These are phyloP conservation scores for Neosilurus hyrtlii DNA, from an alignment of 2,797 vertebrate species.

Conservation along the genomic window DNA sequence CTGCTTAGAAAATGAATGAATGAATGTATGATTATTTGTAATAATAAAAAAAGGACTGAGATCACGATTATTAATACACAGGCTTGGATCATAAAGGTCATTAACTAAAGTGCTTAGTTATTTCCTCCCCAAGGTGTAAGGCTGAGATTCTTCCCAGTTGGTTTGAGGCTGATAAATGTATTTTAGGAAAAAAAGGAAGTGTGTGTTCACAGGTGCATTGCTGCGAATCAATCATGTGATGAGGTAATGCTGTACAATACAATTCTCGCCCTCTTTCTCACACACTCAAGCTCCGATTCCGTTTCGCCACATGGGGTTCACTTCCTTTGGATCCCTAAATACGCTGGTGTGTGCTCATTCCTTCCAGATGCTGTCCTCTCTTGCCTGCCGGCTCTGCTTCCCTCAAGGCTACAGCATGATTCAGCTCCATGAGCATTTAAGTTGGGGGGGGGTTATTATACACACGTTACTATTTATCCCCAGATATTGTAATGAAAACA, in stretches of 20 bases:
- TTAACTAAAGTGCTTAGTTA: background rate
- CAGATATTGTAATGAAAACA: slow-evolving; percentile 24
- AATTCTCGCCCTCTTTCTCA: background rate
- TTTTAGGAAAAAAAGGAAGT: slow-evolving; percentile 4
- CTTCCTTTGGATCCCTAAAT: slow-evolving; percentile 71
- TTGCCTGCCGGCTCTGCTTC: background rate
- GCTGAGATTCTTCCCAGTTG: background rate
- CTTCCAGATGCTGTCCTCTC: slow-evolving; percentile 38
- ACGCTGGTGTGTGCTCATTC: slow-evolving; percentile 60
- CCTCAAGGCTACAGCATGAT: slow-evolving; percentile 9
- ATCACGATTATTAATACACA: background rate
- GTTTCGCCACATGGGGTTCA: slow-evolving; percentile 69
- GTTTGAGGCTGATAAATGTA: background rate
- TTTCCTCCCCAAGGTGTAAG: slow-evolving; percentile 11
- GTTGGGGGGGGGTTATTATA: slow-evolving; percentile 1
- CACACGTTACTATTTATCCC: slow-evolving; percentile 24
- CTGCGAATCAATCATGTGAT: slow-evolving; percentile 30
- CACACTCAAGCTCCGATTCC: slow-evolving; percentile 11
- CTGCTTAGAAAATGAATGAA: too few species aligned
- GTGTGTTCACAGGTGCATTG: slow-evolving; percentile 35
- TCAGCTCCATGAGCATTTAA: slow-evolving; percentile 13
- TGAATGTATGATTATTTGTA: background rate
- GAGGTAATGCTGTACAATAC: slow-evolving; percentile 38
- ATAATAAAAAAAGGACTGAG: background rate
- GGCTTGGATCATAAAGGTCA: slow-evolving; percentile 20